phyloP scores from a whole-genome alignment of 2,888 invertebrate genomes.

The Cetonia aurata region DNA sequence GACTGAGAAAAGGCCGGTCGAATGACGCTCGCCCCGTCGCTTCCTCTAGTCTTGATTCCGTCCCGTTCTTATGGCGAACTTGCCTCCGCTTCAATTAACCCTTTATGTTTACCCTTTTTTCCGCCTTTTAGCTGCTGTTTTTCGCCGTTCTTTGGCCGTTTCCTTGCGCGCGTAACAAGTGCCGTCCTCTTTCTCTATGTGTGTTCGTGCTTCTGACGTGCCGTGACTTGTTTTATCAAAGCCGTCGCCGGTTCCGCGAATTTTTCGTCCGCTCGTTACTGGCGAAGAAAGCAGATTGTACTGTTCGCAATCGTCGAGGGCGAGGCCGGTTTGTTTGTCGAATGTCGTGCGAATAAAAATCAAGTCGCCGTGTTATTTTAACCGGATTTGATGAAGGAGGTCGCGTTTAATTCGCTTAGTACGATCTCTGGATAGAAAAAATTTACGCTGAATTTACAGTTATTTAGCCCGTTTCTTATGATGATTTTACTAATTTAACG shows the following conservation, averaged over 20 bases:
- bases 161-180: constrained; percentile 2
- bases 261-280: constrained; percentile 1
- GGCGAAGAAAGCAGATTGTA: background rate
- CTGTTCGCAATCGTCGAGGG: background rate
- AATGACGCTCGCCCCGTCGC: background rate
- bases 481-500: no score
- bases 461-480: no score
- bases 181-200: background rate
- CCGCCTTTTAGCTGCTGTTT: constrained; percentile 1
- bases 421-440: no score
- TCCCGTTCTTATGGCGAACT: constrained; percentile 16
- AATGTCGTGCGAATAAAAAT: constrained; percentile 13
- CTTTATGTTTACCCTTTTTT: constrained; percentile 40
- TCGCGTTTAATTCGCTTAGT: no score
- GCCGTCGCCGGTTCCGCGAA: background rate
- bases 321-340: background rate
- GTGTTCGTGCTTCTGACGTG: constrained; percentile 15
- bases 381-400: background rate
- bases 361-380: background rate
- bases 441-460: no score
- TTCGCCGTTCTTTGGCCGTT: constrained; percentile 1
- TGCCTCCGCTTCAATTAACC: constrained; percentile 39
- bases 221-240: constrained; percentile 18
- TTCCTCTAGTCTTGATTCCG: constrained; percentile 4
- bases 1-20: constrained; percentile 26